Evolutionary conservation across 1,140 invertebrate species (phyloP), one percentile per base, ranked within the genome.

Genomic region (Drosophila repleta): DNA sequence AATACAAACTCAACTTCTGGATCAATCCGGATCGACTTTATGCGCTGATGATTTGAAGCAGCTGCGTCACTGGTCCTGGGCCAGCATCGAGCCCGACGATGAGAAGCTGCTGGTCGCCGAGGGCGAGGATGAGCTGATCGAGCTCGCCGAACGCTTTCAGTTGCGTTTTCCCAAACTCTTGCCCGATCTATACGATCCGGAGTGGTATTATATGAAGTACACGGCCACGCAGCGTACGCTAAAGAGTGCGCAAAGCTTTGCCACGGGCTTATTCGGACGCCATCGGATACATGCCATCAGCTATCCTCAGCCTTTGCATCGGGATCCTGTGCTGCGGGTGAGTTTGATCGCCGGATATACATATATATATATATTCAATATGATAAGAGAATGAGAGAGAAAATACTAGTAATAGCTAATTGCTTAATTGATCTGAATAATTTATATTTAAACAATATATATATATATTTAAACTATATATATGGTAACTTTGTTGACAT

Each of bases 191-290:
- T 95, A 94, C 76, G 83, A 92, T 70, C 94, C 94, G 65, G 82
- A 90, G 18, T 92, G 93, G 26, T 95, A 93, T 74, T 93, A 93
- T 94, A 96, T 97, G 84, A 94, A 94, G 79, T 95, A 94, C 74
- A 97, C 96, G 35, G 94, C 94, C 4, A 96, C 95, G 17, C 94
- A 96, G 84, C 93, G 96, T 62, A 94, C 96, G 1, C 92, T 94
- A 66, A 93, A 94, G 80, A 97, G 96, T 92, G 96, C 96, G 3
- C 93, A 93, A 77, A 93, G 94, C 78, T 97, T 97, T 92, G 93
- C 94, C 1, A 92, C 94, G 46, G 96, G 96, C 0, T 90, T 97
- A 51, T 97, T 97, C 92, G 95, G 95, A 20, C 93, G 93, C 70
- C 90, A 93, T 73, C 92, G 92, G 17, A 93, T 93, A 53, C 90